A percentile compares a stretch with the other conserved stretches of the same genome.
Conservation (phyloP, 2,888 invertebrate species). For the Cyaniris semiargus region DNA sequence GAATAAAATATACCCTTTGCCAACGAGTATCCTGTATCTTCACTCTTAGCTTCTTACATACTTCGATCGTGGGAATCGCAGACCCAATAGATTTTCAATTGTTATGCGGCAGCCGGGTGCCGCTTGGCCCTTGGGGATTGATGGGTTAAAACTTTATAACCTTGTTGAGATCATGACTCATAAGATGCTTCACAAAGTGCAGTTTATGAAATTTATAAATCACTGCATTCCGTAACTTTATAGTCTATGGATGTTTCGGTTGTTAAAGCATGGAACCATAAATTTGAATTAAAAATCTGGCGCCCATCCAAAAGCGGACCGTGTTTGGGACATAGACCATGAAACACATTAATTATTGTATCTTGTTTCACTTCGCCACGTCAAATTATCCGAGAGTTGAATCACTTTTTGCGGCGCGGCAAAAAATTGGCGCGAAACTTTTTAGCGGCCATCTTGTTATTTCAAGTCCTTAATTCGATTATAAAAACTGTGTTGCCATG, state of each 20-base stretch:
- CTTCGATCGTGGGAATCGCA: no score
- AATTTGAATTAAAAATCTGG: slow-evolving; percentile 28
- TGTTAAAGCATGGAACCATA: slow-evolving; percentile 18
- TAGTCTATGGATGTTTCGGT: slow-evolving; percentile 12
- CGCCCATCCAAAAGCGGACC: not conserved
- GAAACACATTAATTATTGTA: slow-evolving; percentile 19
- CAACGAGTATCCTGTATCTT: no score
- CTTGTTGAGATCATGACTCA: no score
- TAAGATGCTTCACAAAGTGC: not conserved
- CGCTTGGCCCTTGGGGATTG: no score
- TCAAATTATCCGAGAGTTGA: not conserved
- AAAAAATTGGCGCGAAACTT: slow-evolving; percentile 16
- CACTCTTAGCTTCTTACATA: no score
- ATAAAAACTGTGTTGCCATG: not conserved
- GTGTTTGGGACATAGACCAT: slow-evolving; percentile 13
- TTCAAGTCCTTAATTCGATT: not conserved
- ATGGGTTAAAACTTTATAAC: no score
- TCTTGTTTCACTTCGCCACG: not conserved
- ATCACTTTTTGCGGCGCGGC: not conserved
- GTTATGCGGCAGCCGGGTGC: no score
- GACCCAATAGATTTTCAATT: no score
- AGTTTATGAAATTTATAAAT: not conserved
- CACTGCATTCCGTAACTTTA: not conserved
- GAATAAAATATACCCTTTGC: no score
- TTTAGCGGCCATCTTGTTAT: not conserved